Percentiles rank a stretch among this genome's conserved stretches.
These are phyloP conservation scores for Pelmatolapia mariae DNA, from an alignment of 2,113 vertebrate genomes.

Conservation along the genomic window DNA sequence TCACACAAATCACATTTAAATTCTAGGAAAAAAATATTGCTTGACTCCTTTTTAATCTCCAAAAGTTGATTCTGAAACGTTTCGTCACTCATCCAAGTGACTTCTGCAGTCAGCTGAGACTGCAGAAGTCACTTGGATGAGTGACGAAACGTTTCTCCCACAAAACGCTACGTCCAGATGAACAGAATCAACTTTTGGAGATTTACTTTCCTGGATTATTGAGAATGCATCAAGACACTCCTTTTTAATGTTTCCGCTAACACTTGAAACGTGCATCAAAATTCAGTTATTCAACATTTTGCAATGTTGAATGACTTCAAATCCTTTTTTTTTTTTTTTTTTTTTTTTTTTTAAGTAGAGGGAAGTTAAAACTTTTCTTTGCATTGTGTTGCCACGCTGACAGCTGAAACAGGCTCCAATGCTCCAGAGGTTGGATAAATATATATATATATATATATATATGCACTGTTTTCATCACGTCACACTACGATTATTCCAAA, in stretches of 20 bases:
- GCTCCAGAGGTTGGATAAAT: background rate
- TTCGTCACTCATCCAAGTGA: no score
- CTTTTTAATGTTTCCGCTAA: background rate
- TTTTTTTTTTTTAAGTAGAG: background rate
- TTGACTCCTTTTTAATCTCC: no score
- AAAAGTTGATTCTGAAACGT: no score
- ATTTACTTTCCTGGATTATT: no score
- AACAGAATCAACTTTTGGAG: no score
- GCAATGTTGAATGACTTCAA: background rate
- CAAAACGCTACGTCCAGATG: no score
- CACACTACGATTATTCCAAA: background rate
- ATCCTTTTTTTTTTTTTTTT: rapidly evolving
- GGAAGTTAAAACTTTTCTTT: background rate
- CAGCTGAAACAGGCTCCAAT: background rate
- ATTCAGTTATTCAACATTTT: background rate
- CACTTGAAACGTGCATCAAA: background rate
- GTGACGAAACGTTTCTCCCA: no score
- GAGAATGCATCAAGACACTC: no score
- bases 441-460: no score
- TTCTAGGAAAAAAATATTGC: background rate
- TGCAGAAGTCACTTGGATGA: no score
- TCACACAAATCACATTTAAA: background rate
- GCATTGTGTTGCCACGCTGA: background rate
- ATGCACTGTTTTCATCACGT: background rate
- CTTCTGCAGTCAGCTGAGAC: no score